These are phyloP conservation scores for Leptodactylus fuscus DNA, from an alignment of 2,113 vertebrate species.

Conservation along the genomic window DNA sequence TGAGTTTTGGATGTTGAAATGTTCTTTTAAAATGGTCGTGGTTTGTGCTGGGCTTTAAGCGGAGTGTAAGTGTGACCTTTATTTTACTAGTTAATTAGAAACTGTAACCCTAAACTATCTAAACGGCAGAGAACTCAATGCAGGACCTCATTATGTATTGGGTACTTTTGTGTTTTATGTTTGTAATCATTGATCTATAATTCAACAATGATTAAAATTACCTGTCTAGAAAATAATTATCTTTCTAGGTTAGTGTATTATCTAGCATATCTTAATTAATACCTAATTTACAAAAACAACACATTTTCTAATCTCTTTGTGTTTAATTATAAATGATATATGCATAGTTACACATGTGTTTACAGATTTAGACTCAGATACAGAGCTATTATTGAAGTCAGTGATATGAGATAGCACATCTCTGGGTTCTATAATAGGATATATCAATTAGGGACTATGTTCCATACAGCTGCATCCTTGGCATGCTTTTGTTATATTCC, in stretches of 20 bases:
- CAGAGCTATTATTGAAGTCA: not conserved
- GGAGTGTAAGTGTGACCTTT: not conserved
- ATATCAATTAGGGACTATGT: constrained; percentile 52
- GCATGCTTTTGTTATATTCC: constrained; percentile 27
- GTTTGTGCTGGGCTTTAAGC: not conserved
- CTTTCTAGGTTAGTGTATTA: too few species aligned
- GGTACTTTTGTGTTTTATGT: not conserved
- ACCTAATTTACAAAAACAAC: not conserved
- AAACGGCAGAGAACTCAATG: not conserved
- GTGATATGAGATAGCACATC: not conserved
- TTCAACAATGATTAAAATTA: not conserved
- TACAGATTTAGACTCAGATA: not conserved
- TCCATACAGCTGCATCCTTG: constrained; percentile 25
- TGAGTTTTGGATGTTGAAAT: not conserved
- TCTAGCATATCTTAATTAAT: not conserved
- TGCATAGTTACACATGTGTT: not conserved
- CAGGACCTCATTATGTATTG: not conserved
- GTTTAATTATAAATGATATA: not conserved
- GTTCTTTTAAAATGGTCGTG: not conserved
- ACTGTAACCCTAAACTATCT: not conserved
- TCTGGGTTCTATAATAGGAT: not conserved
- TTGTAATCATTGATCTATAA: not conserved
- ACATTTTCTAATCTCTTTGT: not conserved
- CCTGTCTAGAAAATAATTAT: not conserved
- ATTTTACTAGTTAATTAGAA: constrained; percentile 18